phyloP scores from a whole-genome alignment of 2,797 vertebrate genomes.

The Cynopterus sphinx region DNA sequence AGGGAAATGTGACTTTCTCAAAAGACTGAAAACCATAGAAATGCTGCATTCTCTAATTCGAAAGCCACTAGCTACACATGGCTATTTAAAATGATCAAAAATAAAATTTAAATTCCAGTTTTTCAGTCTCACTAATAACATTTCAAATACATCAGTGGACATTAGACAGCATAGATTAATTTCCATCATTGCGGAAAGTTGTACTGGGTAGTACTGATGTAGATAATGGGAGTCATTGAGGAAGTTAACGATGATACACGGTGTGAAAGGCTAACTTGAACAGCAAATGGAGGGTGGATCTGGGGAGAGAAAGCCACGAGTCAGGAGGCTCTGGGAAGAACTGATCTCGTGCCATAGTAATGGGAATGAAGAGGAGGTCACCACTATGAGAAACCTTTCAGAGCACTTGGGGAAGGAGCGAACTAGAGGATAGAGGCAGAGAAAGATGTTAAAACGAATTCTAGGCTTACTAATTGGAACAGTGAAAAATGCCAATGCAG shows the following conservation, averaged over 20 bases:
- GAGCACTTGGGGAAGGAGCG: background rate
- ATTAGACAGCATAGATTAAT: background rate
- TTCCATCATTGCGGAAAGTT: background rate
- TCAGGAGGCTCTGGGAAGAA: background rate
- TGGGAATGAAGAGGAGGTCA: background rate
- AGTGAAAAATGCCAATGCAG: background rate
- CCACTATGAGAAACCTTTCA: background rate
- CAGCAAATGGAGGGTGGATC: background rate
- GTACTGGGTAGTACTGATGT: background rate
- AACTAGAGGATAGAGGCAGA: background rate
- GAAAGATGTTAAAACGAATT: background rate
- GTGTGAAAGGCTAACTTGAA: background rate
- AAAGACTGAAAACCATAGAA: background rate
- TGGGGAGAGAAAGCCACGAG: background rate
- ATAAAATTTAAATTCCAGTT: background rate
- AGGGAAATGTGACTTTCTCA: background rate
- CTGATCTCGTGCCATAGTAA: background rate
- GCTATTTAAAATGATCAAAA: background rate
- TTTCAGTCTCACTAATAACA: background rate
- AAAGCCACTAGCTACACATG: background rate
- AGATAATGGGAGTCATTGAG: rapidly evolving
- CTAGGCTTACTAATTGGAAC: background rate
- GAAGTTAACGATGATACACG: background rate
- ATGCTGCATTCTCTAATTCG: background rate
- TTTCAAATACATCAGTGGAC: background rate